phyloP scores from a whole-genome alignment of 1,140 invertebrate genomes.

The Hycleus cichorii region DNA sequence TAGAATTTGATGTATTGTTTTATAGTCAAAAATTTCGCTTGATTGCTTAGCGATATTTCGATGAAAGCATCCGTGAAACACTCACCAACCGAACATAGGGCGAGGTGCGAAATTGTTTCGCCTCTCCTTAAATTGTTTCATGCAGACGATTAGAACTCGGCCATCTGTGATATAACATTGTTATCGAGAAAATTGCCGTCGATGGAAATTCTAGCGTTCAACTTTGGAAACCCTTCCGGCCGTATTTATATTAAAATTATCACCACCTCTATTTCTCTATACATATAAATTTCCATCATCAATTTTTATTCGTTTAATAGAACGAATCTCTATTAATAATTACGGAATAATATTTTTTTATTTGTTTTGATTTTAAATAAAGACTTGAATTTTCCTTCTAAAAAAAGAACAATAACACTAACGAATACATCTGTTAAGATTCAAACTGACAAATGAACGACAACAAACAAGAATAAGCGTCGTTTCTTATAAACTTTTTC shows the following conservation, averaged over 20 bases:
- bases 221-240: no score
- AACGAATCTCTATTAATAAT: no score
- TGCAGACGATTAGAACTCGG: conserved; percentile 34
- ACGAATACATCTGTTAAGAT: conserved; percentile 12
- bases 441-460: conserved; percentile 12
- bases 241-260: no score
- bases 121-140: conserved; percentile 36
- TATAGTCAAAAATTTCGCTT: neutral
- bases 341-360: no score
- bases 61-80: conserved; percentile 31
- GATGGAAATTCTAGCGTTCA: conserved; percentile 21
- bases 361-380: no score
- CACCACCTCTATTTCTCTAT: no score
- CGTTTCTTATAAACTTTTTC: conserved; percentile 14
- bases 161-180: conserved; percentile 32
- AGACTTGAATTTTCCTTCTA: no score
- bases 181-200: conserved; percentile 32
- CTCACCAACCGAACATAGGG: conserved; percentile 9
- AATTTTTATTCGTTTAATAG: no score
- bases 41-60: conserved; percentile 21
- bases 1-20: neutral
- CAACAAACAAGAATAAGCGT: conserved; percentile 12
- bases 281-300: no score
- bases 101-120: conserved; percentile 30
- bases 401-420: conserved; percentile 6